These are phyloP conservation scores for Phoeniculus purpureus DNA, from an alignment of 2,797 vertebrate species.

Conservation along the genomic window DNA sequence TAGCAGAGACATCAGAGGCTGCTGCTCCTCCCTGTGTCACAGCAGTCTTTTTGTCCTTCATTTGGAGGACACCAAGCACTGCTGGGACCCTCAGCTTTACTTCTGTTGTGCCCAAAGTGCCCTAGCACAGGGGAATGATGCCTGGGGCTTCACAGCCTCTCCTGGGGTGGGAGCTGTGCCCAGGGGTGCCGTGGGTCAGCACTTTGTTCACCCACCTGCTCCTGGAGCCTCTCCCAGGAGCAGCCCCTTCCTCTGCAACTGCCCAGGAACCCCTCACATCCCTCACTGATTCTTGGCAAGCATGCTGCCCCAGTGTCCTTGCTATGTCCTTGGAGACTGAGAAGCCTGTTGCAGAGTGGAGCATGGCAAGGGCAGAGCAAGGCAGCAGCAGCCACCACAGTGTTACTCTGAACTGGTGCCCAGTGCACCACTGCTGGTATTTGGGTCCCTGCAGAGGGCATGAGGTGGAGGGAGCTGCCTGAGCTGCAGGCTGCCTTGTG, in stretches of 20 bases:
- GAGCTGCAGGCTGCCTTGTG: not conserved
- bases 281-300: accelerated
- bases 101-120: accelerated
- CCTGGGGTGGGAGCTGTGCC: accelerated
- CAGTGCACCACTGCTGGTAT: accelerated
- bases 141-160: not conserved
- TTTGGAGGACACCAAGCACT: not conserved
- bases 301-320: not conserved
- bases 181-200: accelerated
- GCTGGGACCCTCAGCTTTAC: not conserved
- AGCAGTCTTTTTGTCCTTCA: not conserved
- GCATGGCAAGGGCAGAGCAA: not conserved
- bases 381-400: accelerated
- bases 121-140: not conserved
- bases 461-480: accelerated
- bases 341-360: not conserved
- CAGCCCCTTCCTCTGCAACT: not conserved
- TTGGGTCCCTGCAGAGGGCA: accelerated
- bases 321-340: not conserved
- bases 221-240: not conserved
- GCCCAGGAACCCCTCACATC: not conserved
- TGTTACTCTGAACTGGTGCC: accelerated
- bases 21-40: not conserved
- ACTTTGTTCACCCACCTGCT: not conserved
- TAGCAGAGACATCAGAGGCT: not conserved